Base-by-base conservation (phyloP, 2,888 invertebrate genomes). In the Perithous albicinctus region DNA sequence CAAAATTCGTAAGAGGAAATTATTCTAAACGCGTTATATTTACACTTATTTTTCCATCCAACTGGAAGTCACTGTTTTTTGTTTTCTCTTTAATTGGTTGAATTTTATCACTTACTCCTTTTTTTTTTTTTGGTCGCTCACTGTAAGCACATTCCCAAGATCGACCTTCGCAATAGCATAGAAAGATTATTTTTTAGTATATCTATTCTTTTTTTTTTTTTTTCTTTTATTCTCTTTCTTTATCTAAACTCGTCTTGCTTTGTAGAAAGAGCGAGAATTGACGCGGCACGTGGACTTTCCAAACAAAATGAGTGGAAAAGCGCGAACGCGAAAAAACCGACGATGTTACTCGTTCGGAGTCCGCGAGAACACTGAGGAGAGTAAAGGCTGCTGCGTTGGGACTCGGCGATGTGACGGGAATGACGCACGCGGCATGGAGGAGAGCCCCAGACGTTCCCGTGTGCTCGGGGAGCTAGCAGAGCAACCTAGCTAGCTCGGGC, bases 371-470 rank as follows among this genome's bases (percentile, higher is more conserved):
- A 81, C 81, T 77, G 80, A 7, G 35, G 51, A 67, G 23, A 51
- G 72, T 70, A 54, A n/a, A 54, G 63, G 78, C 61, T 54, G 59
- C 63, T 43, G 59, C 61, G 63, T 69, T 54, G 75, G 51, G 59
- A 59, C 73, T 70, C 70, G 74, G 80, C 78, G 67, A 73, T 79
- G 80, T 72, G 78, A 79, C 74, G 79, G 70, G 75, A 80, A 63
- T 84, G 80, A 80, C 82, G 74, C 77, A 84, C 80, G 26, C 75
- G 46, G 48, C 63, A 63, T 59, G 23, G 43, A 48, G n/a, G n/a
- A 32, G 56, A 46, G 48, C 38, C 43, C 43, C 41, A 46, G 43
- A 46, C 69, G 54, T 69, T 69, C 32, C 41, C n/a, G n/a, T n/a
- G 41, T 35, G 73, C 73, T 56, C 41, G 70, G 69, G n/a, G n/a